Evolutionary conservation across 2,888 invertebrate genomes (phyloP).

Genomic region (Macaria liturata): DNA sequence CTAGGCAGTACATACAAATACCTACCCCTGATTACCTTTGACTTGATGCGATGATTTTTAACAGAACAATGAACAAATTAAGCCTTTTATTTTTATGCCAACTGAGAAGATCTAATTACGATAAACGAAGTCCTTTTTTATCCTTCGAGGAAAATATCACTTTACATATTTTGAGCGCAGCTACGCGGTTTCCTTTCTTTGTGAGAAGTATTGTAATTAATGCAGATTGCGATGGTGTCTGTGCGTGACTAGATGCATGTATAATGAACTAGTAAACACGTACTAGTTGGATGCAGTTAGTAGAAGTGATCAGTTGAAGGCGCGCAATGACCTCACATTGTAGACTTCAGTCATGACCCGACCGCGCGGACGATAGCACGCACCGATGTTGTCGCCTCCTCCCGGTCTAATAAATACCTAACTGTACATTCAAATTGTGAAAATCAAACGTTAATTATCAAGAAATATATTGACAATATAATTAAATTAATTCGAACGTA

Average conservation of each 20-base stretch:
- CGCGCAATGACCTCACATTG: constrained; percentile 22
- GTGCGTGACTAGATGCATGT: neutral
- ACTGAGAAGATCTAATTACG: constrained; percentile 18
- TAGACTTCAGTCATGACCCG: constrained; percentile 40
- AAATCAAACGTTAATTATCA: constrained; percentile 1
- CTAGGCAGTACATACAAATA: too few species aligned
- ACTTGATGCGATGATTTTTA: too few species aligned
- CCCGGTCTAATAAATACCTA: constrained; percentile 4
- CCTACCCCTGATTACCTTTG: too few species aligned
- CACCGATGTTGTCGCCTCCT: constrained; percentile 9
- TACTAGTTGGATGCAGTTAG: constrained; percentile 16
- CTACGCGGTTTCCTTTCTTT: neutral
- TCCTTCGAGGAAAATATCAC: constrained; percentile 13
- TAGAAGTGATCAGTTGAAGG: constrained; percentile 21
- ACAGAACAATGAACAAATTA: neutral
- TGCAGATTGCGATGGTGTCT: neutral
- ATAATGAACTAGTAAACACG: constrained; percentile 2
- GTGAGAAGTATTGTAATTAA: neutral
- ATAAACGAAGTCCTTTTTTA: constrained; percentile 5
- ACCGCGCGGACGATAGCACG: constrained; percentile 40
- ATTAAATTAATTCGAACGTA: neutral
- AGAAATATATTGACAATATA: neutral
- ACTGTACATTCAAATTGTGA: constrained; percentile 12
- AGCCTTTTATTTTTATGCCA: constrained; percentile 5
- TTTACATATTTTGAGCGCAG: constrained; percentile 8